Conservation (phyloP, 2,797 vertebrate species). For the Acropternis orthonyx region DNA sequence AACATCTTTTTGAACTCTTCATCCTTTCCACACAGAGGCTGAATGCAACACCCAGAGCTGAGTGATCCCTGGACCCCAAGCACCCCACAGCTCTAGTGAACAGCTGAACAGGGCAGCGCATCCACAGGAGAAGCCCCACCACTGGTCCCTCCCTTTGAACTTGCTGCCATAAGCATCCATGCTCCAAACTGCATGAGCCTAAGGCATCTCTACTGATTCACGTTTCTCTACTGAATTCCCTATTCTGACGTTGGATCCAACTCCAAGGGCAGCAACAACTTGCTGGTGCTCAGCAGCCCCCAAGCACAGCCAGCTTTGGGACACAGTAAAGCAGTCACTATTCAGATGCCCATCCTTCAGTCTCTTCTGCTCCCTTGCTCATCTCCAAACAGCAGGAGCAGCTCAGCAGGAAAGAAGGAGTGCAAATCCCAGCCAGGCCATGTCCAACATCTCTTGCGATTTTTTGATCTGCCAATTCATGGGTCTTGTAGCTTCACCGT, state of each 20-base stretch:
- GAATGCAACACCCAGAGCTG: background rate
- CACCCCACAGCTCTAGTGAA: background rate
- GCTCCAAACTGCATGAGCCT: background rate
- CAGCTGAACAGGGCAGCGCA: background rate
- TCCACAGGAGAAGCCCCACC: background rate
- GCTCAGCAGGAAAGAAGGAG: background rate
- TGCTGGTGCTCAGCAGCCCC: background rate
- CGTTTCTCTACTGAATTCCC: background rate
- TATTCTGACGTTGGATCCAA: background rate
- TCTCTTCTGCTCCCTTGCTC: background rate
- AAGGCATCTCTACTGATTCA: background rate
- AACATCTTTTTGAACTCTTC: background rate
- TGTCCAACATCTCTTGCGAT: fast-evolving
- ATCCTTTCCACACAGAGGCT: background rate
- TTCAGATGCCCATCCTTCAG: background rate
- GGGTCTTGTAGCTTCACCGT: background rate
- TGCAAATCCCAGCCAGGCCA: background rate
- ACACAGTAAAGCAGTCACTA: background rate
- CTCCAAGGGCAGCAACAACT: background rate
- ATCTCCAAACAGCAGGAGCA: background rate
- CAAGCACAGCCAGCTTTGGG: background rate
- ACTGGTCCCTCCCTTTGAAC: background rate
- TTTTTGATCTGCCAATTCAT: background rate
- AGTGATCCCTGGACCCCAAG: background rate
- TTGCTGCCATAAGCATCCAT: background rate